phyloP scores from a whole-genome alignment of 2,888 invertebrate genomes.

The Calameuta pallipes region DNA sequence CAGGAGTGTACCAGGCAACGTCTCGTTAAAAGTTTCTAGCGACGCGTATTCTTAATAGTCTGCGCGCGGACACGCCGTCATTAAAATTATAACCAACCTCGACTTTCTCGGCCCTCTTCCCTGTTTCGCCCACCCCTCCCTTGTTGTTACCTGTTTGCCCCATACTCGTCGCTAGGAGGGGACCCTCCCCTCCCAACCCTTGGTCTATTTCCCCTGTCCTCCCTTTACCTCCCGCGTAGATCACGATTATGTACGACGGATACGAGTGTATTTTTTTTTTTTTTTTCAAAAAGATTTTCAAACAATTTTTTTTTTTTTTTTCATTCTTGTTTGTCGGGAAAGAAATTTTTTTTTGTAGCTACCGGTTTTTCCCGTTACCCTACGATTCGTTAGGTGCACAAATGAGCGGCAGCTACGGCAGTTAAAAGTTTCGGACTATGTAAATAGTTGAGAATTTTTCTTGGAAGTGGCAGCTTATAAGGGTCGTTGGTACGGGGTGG shows the following conservation, averaged over 20 bases:
- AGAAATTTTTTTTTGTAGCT: background rate
- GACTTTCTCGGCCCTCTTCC: background rate
- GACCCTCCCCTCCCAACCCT: background rate
- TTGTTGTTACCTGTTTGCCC: constrained; percentile 25
- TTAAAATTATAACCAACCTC: constrained; percentile 65
- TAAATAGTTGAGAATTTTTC: background rate
- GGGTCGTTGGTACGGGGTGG: background rate
- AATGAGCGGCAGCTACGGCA: background rate
- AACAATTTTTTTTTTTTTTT: constrained; percentile 4
- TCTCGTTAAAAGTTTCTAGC: constrained; percentile 67
- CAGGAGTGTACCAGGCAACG: constrained; percentile 39
- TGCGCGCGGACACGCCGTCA: constrained; percentile 66
- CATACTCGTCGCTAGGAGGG: constrained; percentile 16
- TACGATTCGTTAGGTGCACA: background rate
- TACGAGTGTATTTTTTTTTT: constrained; percentile 37
- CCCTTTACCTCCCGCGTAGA: background rate
- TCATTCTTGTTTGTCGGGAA: too few species aligned
- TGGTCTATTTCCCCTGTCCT: background rate
- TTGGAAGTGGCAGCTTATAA: background rate
- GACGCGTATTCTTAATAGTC: constrained; percentile 67
- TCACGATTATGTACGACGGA: background rate
- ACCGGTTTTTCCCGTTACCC: background rate
- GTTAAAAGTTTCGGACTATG: background rate
- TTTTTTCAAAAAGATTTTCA: constrained; percentile 13
- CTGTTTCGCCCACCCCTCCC: constrained; percentile 25